These are phyloP conservation scores for Furcifer pardalis DNA, from an alignment of 2,797 vertebrate species.

Conservation along the genomic window DNA sequence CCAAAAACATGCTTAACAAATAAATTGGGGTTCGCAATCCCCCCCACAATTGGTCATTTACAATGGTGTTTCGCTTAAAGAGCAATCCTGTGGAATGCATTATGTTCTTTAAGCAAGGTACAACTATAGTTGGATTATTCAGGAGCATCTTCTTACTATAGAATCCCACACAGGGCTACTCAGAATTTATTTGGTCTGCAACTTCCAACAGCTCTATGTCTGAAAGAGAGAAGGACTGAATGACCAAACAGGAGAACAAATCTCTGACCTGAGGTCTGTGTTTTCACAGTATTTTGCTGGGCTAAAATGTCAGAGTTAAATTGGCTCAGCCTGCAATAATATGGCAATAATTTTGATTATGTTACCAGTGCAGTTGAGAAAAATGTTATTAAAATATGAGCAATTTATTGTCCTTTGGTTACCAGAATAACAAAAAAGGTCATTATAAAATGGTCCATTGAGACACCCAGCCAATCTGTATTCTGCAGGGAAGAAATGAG, in stretches of 20 bases:
- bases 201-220: too few relatives aligned
- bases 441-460: not conserved
- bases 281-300: not conserved
- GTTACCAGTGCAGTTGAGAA: not conserved
- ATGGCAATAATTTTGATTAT: not conserved
- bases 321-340: not conserved
- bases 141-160: not conserved
- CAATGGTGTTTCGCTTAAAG: too few relatives aligned
- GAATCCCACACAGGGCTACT: not conserved
- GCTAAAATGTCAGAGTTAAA: not conserved
- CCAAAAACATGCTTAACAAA: too few relatives aligned
- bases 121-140: not conserved
- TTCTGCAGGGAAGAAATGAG: not conserved
- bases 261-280: not conserved
- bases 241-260: not conserved
- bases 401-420: not conserved
- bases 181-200: not conserved
- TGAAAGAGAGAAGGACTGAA: not conserved
- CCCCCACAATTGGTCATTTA: too few relatives aligned
- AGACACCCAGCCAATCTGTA: not conserved
- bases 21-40: too few relatives aligned
- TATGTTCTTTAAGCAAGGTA: too few relatives aligned
- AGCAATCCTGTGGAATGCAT: too few relatives aligned
- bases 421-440: not conserved
- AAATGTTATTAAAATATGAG: not conserved